A percentile compares a stretch with the other conserved stretches of the same genome.
These are phyloP conservation scores for Delia radicum DNA, from an alignment of 1,140 invertebrate genomes.

Conservation along the genomic window DNA sequence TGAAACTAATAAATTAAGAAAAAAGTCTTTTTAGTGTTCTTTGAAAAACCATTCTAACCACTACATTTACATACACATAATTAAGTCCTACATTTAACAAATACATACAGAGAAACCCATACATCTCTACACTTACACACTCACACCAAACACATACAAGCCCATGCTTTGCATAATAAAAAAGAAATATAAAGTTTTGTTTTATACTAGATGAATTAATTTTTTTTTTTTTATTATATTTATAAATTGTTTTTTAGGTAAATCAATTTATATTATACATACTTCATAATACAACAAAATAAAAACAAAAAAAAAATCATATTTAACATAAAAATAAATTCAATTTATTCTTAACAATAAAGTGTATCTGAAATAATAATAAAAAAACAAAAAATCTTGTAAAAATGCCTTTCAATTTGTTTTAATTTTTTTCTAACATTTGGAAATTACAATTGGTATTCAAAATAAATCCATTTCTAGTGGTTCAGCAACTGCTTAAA, in stretches of 20 bases:
- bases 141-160: constrained; percentile 22
- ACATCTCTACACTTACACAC: constrained; percentile 30
- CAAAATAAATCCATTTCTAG: too few relatives aligned
- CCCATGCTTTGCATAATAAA: constrained; percentile 41
- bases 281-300: constrained; percentile 4
- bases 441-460: too few relatives aligned
- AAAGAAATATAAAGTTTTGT: constrained; percentile 47
- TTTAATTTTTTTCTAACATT: too few relatives aligned
- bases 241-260: constrained; percentile 12
- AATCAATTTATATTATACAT: constrained; percentile 22
- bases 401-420: background rate
- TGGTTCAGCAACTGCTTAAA: too few relatives aligned
- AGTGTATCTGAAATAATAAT: constrained; percentile 11
- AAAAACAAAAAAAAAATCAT: constrained; percentile 8
- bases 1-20: background rate
- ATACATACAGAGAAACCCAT: constrained; percentile 18
- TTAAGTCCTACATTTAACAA: background rate
- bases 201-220: constrained; percentile 49
- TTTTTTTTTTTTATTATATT: constrained; percentile 26
- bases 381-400: background rate
- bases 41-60: background rate
- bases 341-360: constrained; percentile 19
- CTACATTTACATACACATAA: constrained; percentile 21
- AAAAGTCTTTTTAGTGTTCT: too few relatives aligned
- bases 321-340: constrained; percentile 20